phyloP scores from a whole-genome alignment of 2,888 invertebrate species.

The Lithophane ornitopus region DNA sequence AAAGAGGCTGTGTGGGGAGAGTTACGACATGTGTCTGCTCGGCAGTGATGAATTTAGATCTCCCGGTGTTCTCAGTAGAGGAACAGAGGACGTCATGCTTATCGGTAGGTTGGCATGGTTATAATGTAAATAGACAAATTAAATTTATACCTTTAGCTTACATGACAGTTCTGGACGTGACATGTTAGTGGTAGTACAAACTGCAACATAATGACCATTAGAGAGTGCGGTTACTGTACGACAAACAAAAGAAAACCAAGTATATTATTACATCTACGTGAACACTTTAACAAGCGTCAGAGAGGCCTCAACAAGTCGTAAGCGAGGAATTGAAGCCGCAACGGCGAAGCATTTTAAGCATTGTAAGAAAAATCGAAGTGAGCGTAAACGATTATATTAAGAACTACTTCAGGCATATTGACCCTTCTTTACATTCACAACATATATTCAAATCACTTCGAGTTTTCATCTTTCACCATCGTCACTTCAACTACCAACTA shows the following conservation, averaged over 20 bases:
- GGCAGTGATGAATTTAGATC: slow-evolving; percentile 82
- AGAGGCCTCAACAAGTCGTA: slow-evolving; percentile 88
- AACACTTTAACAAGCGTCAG: slow-evolving; percentile 88
- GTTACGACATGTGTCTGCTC: slow-evolving; percentile 86
- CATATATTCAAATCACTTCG: slow-evolving; percentile 75
- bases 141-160: slow-evolving; percentile 90
- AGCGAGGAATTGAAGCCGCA: slow-evolving; percentile 89
- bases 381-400: slow-evolving; percentile 59
- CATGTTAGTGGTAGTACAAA: slow-evolving; percentile 91
- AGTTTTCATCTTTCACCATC: slow-evolving; percentile 84
- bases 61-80: slow-evolving; percentile 79
- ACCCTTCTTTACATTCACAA: not conserved
- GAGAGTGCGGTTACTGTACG: slow-evolving; percentile 91
- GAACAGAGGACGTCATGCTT: slow-evolving; percentile 85
- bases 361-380: slow-evolving; percentile 84
- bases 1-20: slow-evolving; percentile 88
- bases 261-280: slow-evolving; percentile 89
- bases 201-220: slow-evolving; percentile 91
- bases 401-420: not conserved
- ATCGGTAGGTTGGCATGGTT: slow-evolving; percentile 85
- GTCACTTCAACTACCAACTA: slow-evolving; percentile 89
- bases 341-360: slow-evolving; percentile 88
- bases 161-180: slow-evolving; percentile 91
- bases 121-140: slow-evolving; percentile 89
- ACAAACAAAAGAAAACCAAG: slow-evolving; percentile 90